A percentile compares a stretch with the other conserved stretches of the same genome.
Conservation (phyloP, 2,113 vertebrate species). For the Oxyruncus cristatus region DNA sequence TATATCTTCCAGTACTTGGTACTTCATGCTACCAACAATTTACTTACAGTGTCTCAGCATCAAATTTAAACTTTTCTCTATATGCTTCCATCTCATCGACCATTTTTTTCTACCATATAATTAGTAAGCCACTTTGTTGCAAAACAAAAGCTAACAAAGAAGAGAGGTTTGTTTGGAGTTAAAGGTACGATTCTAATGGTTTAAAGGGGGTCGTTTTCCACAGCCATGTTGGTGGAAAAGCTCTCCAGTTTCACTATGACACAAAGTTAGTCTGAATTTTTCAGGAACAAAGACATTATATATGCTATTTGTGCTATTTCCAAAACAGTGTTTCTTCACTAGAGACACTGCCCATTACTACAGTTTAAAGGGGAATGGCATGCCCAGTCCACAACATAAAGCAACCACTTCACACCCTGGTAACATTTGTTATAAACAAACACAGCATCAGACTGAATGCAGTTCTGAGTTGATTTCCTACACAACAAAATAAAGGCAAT, state of each 20-base stretch:
- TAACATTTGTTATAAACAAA: not conserved
- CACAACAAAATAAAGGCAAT: not conserved
- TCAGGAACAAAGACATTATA: not conserved
- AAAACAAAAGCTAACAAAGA: not conserved
- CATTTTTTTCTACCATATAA: not conserved
- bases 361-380: not conserved
- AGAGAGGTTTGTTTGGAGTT: not conserved
- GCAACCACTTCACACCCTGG: not conserved
- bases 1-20: not conserved
- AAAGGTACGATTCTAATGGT: not conserved
- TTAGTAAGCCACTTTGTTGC: not conserved
- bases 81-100: not conserved
- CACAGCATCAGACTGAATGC: not conserved
- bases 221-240: not conserved
- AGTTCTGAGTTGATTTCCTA: not conserved
- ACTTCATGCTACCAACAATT: not conserved
- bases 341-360: not conserved
- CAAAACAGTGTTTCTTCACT: not conserved
- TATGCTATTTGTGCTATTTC: not conserved
- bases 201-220: not conserved
- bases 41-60: not conserved
- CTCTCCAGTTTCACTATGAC: not conserved
- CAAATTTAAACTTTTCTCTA: not conserved
- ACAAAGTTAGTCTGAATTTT: not conserved
- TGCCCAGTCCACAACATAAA: not conserved